Conservation (phyloP, 92 coral and sea anemone genomes). For the Parazoanthus darwini region DNA sequence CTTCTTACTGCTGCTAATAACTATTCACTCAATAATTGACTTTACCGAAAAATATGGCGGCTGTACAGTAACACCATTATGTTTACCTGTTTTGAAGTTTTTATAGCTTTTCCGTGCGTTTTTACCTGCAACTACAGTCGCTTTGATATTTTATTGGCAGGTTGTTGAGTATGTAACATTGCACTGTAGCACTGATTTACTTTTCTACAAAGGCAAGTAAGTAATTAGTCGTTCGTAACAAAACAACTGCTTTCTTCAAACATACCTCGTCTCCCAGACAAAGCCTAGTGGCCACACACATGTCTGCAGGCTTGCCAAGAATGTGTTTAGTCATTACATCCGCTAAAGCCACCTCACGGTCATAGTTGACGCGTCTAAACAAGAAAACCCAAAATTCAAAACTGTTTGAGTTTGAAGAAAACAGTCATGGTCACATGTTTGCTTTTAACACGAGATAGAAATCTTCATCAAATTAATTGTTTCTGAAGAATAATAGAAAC, state of each 20-base stretch:
- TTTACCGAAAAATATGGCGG: too few species aligned
- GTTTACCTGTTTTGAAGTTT: too few species aligned
- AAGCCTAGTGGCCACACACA: slow-evolving; percentile 77
- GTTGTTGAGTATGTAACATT: not conserved
- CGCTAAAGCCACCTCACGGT: slow-evolving; percentile 74
- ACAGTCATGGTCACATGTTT: too few species aligned
- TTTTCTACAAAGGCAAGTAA: too few species aligned
- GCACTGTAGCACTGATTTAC: too few species aligned
- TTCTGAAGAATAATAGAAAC: too few species aligned
- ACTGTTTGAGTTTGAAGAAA: not conserved
- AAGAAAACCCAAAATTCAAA: slow-evolving; percentile 3
- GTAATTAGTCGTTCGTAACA: not conserved
- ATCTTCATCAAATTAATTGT: too few species aligned
- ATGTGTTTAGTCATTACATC: slow-evolving; percentile 72
- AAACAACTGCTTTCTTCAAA: not conserved
- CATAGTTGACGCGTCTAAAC: slow-evolving; percentile 83
- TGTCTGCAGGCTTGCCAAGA: slow-evolving; percentile 57
- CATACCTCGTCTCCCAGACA: slow-evolving; percentile 77
- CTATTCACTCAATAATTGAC: too few species aligned
- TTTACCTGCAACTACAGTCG: too few species aligned
- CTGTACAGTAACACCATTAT: too few species aligned
- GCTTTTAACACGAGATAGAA: too few species aligned
- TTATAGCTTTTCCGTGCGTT: too few species aligned
- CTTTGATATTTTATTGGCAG: not conserved
- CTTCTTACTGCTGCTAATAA: not conserved